A percentile compares a stretch with the other conserved stretches of the same genome.
phyloP scores from a whole-genome alignment of 1,140 invertebrate genomes.

The Trypoxylus dichotomus region DNA sequence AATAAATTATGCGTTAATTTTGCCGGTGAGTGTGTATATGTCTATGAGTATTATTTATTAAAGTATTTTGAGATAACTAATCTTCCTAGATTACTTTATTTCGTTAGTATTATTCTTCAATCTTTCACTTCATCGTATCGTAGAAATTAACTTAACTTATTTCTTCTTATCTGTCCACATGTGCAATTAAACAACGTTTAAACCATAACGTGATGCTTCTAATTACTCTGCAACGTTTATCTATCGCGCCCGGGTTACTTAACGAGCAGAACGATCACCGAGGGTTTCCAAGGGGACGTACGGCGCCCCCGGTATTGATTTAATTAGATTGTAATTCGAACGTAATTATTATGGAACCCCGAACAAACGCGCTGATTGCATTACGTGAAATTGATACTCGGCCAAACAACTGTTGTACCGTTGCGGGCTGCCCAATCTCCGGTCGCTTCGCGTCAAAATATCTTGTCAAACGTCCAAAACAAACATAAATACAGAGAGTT shows the following conservation, averaged over 20 bases:
- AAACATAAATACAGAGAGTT: background rate
- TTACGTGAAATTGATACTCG: background rate
- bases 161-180: background rate
- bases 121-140: too few relatives aligned
- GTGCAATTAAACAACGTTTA: background rate
- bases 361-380: slow-evolving; percentile 1
- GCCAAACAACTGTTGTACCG: background rate
- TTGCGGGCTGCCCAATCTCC: background rate
- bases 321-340: slow-evolving; percentile 4
- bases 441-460: background rate
- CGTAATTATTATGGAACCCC: background rate
- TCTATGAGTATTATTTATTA: too few relatives aligned
- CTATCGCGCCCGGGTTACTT: background rate
- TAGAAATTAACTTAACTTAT: too few relatives aligned
- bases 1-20: too few relatives aligned
- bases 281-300: background rate
- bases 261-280: background rate
- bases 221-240: background rate
- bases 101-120: too few relatives aligned
- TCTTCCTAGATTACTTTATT: too few relatives aligned
- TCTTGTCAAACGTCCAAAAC: slow-evolving; percentile 1
- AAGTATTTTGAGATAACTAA: too few relatives aligned
- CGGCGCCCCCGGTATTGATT: background rate
- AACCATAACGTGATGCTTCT: background rate
- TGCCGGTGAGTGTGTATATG: too few relatives aligned